Evolutionary conservation across 2,888 invertebrate genomes (phyloP), one percentile per base, ranked within the genome.

Genomic region (Geophilus truncorum): DNA sequence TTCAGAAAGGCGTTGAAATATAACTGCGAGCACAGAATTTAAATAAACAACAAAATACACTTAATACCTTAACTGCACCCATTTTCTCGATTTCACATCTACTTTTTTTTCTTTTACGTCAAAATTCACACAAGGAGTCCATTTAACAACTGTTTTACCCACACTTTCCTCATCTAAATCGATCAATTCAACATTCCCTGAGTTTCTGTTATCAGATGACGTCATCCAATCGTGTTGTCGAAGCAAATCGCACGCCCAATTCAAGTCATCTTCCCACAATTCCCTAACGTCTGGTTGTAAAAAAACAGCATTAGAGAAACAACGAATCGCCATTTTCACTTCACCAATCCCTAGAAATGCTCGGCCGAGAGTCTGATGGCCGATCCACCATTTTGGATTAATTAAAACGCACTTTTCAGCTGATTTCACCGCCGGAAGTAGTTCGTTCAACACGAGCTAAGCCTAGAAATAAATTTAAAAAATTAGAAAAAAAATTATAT

Each of bases 321-420:
- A 85, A 70, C 84, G 84, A 15, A 87, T 82, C 12, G 87, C 87
- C 86, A 86, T 18, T 25, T n/a, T n/a, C n/a, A n/a, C n/a, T n/a
- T n/a, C n/a, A n/a, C n/a, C 88, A 9, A 87, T 82, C 30, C 86
- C 86, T 10, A 88, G 84, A 70, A 85, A 85, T 6, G 87, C 85
- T 51, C 88, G 82, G 0, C 88, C 88, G 7, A 88, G 84, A 0
- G 88, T 88, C 83, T 88, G 88, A 81, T 86, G 84, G 5, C 84
- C 87, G 18, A 86, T 84, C 87, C 87, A 88, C 87, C 88, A 88
- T 7, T 82, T 83, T 5, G 87, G 86, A 36, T 85, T 85, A 15
- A 85, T 77, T 18, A 84, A 83, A 4, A 87, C 85, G 10, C 86
- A 86, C 81, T 85, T 85, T 81, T 85, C 84, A 3, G 88, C 88